Percentiles rank a stretch among this genome's conserved stretches.
Evolutionary conservation across 2,888 invertebrate genomes (phyloP).

Genomic region (Hermaeophaga mercurialis): DNA sequence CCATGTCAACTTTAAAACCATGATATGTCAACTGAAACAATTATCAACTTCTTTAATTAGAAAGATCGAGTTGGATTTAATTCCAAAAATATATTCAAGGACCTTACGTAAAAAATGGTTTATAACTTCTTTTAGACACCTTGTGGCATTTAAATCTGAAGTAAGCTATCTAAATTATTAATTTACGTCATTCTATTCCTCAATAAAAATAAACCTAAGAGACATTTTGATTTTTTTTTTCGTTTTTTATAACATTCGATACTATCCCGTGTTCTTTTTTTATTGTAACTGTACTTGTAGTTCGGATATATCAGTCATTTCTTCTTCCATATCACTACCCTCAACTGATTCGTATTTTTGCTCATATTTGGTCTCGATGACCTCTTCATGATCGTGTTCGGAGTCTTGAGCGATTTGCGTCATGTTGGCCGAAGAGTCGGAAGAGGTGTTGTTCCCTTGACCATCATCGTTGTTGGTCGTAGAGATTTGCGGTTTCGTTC

Average conservation of each 20-base stretch:
- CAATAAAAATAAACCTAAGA: too few relatives aligned
- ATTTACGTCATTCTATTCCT: too few relatives aligned
- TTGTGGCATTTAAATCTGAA: too few relatives aligned
- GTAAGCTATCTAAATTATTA: too few relatives aligned
- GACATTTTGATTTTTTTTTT: slow-evolving; percentile 12
- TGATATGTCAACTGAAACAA: too few relatives aligned
- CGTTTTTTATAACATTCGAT: too few relatives aligned
- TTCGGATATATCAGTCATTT: slow-evolving; percentile 56
- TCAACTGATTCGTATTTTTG: slow-evolving; percentile 50
- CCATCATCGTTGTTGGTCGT: slow-evolving; percentile 45
- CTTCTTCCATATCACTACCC: slow-evolving; percentile 50
- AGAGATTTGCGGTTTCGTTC: slow-evolving; percentile 59
- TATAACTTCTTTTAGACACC: too few relatives aligned
- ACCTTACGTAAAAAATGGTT: too few relatives aligned
- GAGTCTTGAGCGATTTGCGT: slow-evolving; percentile 40
- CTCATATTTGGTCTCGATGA: slow-evolving; percentile 52
- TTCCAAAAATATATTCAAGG: too few relatives aligned
- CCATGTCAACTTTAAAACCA: too few relatives aligned
- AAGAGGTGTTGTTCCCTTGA: slow-evolving; percentile 44
- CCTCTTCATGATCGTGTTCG: slow-evolving; percentile 45
- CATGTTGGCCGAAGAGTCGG: slow-evolving; percentile 29
- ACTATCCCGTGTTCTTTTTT: slow-evolving; percentile 25
- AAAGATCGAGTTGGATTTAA: too few relatives aligned
- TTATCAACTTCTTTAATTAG: too few relatives aligned
- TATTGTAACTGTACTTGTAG: slow-evolving; percentile 55